phyloP scores from a whole-genome alignment of 1,140 invertebrate genomes.

The Papilio machaon region DNA sequence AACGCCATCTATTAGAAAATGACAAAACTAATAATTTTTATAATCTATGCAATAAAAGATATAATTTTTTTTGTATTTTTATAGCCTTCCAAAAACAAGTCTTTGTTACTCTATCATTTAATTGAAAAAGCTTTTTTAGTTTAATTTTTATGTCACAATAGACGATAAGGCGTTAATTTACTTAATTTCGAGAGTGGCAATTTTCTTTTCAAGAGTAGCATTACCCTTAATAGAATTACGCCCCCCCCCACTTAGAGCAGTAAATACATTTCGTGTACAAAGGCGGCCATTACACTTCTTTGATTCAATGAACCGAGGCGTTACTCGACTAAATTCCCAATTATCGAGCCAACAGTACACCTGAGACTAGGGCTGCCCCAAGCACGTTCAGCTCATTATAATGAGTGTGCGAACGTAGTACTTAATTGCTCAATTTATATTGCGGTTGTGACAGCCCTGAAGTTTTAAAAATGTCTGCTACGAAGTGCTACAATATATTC shows the following conservation, averaged over 20 bases:
- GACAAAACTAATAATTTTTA: too few relatives aligned
- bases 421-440: constrained; percentile 54
- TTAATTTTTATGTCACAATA: too few relatives aligned
- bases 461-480: background rate
- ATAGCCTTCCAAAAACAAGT: too few relatives aligned
- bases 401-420: constrained; percentile 54
- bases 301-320: constrained; percentile 29
- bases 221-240: constrained; percentile 27
- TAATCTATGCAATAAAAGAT: too few relatives aligned
- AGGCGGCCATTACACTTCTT: constrained; percentile 34
- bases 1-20: too few relatives aligned
- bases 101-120: too few relatives aligned
- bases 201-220: constrained; percentile 2
- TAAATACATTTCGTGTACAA: constrained; percentile 35
- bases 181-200: background rate
- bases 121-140: background rate
- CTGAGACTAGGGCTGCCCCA: constrained; percentile 34
- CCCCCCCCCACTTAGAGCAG: constrained; percentile 16
- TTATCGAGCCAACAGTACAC: constrained; percentile 28
- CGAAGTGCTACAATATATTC: too few relatives aligned
- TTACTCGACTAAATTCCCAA: constrained; percentile 36
- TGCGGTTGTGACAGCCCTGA: constrained; percentile 18
- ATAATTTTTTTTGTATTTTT: too few relatives aligned
- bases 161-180: background rate
- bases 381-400: constrained; percentile 64